Percentiles rank a stretch among this genome's conserved stretches.
Evolutionary conservation across 2,888 invertebrate species (phyloP).

Genomic region (Melanchra persicariae): DNA sequence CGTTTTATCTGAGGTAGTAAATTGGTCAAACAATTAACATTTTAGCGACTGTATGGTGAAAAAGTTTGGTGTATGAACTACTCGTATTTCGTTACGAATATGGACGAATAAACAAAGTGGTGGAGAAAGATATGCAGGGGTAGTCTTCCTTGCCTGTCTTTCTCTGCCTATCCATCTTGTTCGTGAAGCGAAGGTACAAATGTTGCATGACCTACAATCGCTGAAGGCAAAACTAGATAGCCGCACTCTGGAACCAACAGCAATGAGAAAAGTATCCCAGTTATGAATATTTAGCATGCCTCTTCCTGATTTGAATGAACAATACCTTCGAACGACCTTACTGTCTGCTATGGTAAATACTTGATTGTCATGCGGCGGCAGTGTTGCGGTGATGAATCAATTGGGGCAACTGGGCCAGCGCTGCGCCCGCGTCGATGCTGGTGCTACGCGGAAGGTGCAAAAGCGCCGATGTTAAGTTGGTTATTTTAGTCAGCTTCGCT

Average conservation of each 20-base stretch:
- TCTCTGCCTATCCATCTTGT: too few species aligned
- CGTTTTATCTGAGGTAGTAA: too few species aligned
- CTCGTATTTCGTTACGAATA: background rate
- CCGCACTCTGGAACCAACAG: too few species aligned
- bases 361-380: constrained; percentile 47
- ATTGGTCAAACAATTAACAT: too few species aligned
- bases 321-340: constrained; percentile 35
- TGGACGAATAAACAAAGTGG: background rate
- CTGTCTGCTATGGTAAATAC: constrained; percentile 52
- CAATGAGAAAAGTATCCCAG: background rate
- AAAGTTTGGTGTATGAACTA: background rate
- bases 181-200: too few species aligned
- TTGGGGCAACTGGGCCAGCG: constrained; percentile 46
- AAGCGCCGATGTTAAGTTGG: background rate
- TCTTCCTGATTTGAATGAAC: constrained; percentile 25
- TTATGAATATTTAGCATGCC: constrained; percentile 17
- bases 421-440: background rate
- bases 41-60: background rate
- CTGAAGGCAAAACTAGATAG: background rate
- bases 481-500: constrained; percentile 24
- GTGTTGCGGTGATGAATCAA: constrained; percentile 47
- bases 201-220: too few species aligned
- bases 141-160: too few species aligned
- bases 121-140: background rate
- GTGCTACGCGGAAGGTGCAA: constrained; percentile 56